Evolutionary conservation across 2,113 vertebrate species (phyloP).

Genomic region (Gadus chalcogrammus): DNA sequence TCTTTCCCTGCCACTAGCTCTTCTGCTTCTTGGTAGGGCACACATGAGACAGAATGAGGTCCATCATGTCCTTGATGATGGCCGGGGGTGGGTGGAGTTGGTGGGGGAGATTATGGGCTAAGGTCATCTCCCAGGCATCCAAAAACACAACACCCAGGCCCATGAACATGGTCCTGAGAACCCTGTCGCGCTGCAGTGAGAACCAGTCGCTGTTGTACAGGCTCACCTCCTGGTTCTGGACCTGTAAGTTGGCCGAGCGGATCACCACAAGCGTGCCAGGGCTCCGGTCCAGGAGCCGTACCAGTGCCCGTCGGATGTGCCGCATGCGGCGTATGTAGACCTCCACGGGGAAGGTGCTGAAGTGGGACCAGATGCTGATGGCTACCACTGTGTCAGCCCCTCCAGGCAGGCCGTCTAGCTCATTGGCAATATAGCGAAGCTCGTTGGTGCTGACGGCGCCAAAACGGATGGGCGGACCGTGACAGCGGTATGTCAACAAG

Average conservation of each 20-base stretch:
- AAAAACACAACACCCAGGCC: slow-evolving; percentile 85
- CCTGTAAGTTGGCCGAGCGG: slow-evolving; percentile 86
- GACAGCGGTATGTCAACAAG: slow-evolving; percentile 86
- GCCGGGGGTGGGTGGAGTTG: slow-evolving; percentile 82
- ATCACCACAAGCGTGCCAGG: slow-evolving; percentile 83
- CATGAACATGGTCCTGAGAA: slow-evolving; percentile 91
- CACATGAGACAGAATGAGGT: slow-evolving; percentile 83
- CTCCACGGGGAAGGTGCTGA: slow-evolving; percentile 91
- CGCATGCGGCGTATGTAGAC: slow-evolving; percentile 88
- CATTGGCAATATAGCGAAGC: slow-evolving; percentile 87
- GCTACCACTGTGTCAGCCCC: slow-evolving; percentile 85
- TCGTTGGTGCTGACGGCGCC: slow-evolving; percentile 82
- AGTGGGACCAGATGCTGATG: slow-evolving; percentile 92
- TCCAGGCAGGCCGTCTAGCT: slow-evolving; percentile 84
- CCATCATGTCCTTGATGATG: slow-evolving; percentile 90
- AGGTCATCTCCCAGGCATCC: slow-evolving; percentile 96
- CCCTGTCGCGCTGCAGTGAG: slow-evolving; percentile 83
- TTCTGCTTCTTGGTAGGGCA: slow-evolving; percentile 71
- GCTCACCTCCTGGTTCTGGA: slow-evolving; percentile 84
- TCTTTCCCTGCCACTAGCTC: not conserved
- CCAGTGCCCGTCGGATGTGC: slow-evolving; percentile 82
- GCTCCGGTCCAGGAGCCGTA: slow-evolving; percentile 84
- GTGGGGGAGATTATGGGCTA: slow-evolving; percentile 87
- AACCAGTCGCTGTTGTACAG: slow-evolving; percentile 97
- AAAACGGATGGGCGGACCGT: slow-evolving; percentile 94